A percentile compares a stretch with the other conserved stretches of the same genome.
These are phyloP conservation scores for Camelus bactrianus DNA, from an alignment of 2,113 vertebrate genomes.

Conservation along the genomic window DNA sequence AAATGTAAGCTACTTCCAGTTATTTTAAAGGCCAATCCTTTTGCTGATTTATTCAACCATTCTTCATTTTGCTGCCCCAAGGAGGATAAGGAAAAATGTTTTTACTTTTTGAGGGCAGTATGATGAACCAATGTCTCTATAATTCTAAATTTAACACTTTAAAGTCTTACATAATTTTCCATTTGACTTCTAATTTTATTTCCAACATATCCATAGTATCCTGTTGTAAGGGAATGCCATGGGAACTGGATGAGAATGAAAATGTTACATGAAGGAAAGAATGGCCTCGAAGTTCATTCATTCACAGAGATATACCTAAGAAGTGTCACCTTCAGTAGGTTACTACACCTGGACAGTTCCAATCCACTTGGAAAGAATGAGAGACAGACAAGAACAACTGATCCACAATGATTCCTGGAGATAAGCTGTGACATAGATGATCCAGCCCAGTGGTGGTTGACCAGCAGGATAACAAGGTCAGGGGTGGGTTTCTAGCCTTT, in stretches of 20 bases:
- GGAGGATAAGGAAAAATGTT: not conserved
- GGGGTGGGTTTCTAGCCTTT: not conserved
- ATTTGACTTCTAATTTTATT: conserved; percentile 20
- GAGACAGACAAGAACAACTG: not conserved
- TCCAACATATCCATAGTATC: not conserved
- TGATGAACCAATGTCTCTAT: not conserved
- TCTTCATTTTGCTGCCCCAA: not conserved
- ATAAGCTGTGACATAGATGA: not conserved
- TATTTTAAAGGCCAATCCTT: conserved; percentile 29
- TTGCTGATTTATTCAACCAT: conserved; percentile 38
- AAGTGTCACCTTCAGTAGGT: not conserved
- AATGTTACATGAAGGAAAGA: not conserved
- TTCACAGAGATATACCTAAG: not conserved
- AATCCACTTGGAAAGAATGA: not conserved
- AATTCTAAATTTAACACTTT: not conserved
- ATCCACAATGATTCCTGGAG: not conserved
- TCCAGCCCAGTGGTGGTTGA: not conserved
- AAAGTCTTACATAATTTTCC: conserved; percentile 2
- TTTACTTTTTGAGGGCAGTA: not conserved
- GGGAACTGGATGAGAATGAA: not conserved
- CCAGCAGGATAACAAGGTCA: not conserved
- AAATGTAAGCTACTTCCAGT: conserved; percentile 73
- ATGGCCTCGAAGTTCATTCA: not conserved
- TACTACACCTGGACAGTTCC: not conserved
- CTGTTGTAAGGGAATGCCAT: not conserved